Evolutionary conservation across 2,797 vertebrate genomes (phyloP).

Genomic region (Sebastes kiyomatsui): DNA sequence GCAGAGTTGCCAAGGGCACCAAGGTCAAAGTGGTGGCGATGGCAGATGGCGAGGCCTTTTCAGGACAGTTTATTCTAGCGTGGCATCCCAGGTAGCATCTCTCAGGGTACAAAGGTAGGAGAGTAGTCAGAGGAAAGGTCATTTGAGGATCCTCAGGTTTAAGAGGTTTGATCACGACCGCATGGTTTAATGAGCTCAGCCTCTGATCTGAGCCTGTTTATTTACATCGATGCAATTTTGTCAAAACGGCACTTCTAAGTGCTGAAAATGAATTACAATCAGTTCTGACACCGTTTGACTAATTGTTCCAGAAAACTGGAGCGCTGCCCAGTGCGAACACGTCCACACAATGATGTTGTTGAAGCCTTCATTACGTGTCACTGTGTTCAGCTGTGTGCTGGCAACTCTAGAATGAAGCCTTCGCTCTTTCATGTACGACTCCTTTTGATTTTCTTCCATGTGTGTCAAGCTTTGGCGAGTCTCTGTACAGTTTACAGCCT

Average conservation of each 20-base stretch:
- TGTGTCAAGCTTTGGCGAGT: neutral
- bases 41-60: neutral
- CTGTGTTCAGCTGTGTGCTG: neutral
- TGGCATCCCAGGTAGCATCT: neutral
- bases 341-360: neutral
- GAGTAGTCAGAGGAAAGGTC: neutral
- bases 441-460: neutral
- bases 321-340: neutral
- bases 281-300: neutral
- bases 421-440: neutral
- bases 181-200: neutral
- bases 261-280: neutral
- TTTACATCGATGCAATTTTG: neutral
- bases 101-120: neutral
- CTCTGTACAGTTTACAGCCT: neutral
- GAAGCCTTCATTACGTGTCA: neutral
- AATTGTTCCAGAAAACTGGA: neutral
- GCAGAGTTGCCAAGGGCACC: neutral
- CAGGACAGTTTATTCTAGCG: neutral
- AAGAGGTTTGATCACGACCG: neutral
- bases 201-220: neutral
- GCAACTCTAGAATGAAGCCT: too few relatives aligned
- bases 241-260: neutral
- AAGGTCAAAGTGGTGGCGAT: neutral
- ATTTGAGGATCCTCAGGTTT: neutral